Conservation (phyloP, 2,113 vertebrate genomes). For the Zosterops japonicus region DNA sequence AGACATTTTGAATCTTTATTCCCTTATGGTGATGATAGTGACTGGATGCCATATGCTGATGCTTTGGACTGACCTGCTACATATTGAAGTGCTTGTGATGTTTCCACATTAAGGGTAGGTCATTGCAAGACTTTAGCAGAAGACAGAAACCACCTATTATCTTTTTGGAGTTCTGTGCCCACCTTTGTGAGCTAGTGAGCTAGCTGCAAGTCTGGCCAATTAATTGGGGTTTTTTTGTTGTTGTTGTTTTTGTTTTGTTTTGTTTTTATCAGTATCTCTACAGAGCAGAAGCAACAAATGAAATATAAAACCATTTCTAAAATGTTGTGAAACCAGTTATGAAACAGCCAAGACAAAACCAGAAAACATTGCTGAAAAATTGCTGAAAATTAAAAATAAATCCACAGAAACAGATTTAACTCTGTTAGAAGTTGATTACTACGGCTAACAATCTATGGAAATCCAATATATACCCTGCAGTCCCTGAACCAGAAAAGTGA, state of each 20-base stretch:
- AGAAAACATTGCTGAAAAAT: neutral
- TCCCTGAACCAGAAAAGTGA: neutral
- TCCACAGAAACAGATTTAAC: neutral
- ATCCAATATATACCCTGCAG: neutral
- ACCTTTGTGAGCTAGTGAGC: neutral
- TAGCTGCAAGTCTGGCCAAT: neutral
- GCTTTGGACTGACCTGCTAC: neutral
- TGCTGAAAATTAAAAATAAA: neutral
- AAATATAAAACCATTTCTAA: neutral
- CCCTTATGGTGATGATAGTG: fast-evolving
- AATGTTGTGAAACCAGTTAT: neutral
- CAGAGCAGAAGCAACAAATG: neutral
- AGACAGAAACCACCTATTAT: neutral
- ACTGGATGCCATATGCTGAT: neutral
- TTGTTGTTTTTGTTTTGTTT: neutral
- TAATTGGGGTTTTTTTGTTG: neutral
- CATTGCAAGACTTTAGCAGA: neutral
- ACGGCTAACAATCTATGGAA: neutral
- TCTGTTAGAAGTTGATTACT: neutral
- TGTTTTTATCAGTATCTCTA: neutral
- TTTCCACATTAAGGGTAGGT: neutral
- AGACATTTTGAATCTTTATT: neutral
- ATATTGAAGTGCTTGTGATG: neutral
- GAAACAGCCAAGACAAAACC: neutral
- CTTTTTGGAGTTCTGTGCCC: neutral